Percentiles rank a stretch among this genome's conserved stretches.
Conservation (phyloP, 2,888 invertebrate genomes). For the Cosmia pyralina region DNA sequence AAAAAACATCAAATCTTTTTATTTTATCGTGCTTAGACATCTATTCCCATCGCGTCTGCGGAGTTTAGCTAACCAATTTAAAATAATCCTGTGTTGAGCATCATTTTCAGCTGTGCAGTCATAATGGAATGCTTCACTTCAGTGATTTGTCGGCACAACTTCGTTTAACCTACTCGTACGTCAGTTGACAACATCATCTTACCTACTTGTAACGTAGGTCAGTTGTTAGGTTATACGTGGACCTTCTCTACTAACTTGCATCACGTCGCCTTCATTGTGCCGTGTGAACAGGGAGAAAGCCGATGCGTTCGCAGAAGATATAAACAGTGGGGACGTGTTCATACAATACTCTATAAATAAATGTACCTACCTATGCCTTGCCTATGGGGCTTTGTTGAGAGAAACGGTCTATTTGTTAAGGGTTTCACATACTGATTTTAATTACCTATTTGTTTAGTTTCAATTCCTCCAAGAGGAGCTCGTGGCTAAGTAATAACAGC, state of each 20-base stretch:
- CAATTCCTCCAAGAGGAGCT: no score
- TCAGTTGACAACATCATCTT: not conserved
- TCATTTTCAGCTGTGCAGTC: no score
- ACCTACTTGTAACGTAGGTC: not conserved
- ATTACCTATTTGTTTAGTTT: conserved; percentile 19
- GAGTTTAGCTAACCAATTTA: no score
- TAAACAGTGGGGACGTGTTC: conserved; percentile 62
- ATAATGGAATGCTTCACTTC: no score
- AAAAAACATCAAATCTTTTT: no score
- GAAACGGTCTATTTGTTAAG: conserved; percentile 37
- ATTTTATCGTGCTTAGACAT: no score
- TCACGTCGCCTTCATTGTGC: conserved; percentile 61
- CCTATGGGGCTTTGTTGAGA: conserved; percentile 40
- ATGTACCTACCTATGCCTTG: conserved; percentile 2
- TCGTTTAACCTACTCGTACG: not conserved
- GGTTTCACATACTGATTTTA: conserved; percentile 21
- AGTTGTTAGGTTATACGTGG: not conserved
- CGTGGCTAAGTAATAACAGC: no score
- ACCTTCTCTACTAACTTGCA: conserved; percentile 23
- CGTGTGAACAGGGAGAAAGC: conserved; percentile 73
- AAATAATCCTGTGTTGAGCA: no score
- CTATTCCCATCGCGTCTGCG: no score
- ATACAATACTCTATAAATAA: conserved; percentile 60
- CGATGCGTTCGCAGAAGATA: conserved; percentile 66
- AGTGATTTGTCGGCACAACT: not conserved